phyloP scores from a whole-genome alignment of 2,113 vertebrate genomes.

The Corythoichthys haematopterus region DNA sequence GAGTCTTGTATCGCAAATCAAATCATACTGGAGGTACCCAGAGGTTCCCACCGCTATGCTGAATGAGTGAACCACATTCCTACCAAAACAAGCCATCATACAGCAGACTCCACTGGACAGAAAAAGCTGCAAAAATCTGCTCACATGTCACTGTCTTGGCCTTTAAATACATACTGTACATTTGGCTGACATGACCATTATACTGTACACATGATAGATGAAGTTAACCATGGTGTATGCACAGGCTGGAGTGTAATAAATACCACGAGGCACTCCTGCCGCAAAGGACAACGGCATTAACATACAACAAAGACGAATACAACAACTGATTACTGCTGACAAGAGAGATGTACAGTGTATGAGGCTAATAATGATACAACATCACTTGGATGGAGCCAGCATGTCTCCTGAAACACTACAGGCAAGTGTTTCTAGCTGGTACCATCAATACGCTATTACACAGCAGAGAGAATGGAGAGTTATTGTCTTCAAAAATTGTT shows the following conservation, averaged over 20 bases:
- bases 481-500: background rate
- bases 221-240: conserved; percentile 33
- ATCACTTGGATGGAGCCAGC: conserved; percentile 33
- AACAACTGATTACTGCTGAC: conserved; percentile 53
- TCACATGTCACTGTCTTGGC: background rate
- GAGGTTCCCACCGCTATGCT: conserved; percentile 3
- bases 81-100: conserved; percentile 22
- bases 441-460: conserved; percentile 16
- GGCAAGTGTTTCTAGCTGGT: conserved; percentile 12
- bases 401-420: conserved; percentile 19
- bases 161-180: background rate
- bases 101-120: conserved; percentile 12
- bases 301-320: conserved; percentile 60
- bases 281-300: conserved; percentile 59
- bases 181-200: conserved; percentile 32
- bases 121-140: conserved; percentile 19
- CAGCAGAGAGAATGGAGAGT: conserved; percentile 16
- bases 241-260: conserved; percentile 45
- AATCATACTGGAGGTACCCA: no score
- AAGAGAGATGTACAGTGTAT: conserved; percentile 41
- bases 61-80: conserved; percentile 46
- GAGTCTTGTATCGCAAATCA: no score
- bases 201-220: conserved; percentile 52
- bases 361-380: conserved; percentile 59
- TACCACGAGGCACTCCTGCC: conserved; percentile 42